A percentile compares a stretch with the other conserved stretches of the same genome.
phyloP scores from a whole-genome alignment of 2,797 vertebrate species.

The Clarias pachynema region DNA sequence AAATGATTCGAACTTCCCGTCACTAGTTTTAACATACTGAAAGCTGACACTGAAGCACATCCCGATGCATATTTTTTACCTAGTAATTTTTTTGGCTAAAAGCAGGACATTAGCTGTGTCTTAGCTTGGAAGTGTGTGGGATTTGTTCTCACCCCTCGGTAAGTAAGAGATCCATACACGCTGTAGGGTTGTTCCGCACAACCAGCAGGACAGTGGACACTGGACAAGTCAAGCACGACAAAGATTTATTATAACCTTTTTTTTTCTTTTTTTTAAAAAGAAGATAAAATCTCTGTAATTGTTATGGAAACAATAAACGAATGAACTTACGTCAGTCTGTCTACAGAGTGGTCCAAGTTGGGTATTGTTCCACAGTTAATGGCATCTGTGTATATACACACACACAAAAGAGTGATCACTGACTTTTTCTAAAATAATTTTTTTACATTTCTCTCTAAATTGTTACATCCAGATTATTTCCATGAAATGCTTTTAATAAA shows the following conservation, averaged over 20 bases:
- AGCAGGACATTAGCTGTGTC: background rate
- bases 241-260: background rate
- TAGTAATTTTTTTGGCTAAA: background rate
- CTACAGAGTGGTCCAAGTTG: constrained; percentile 64
- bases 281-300: too few species aligned
- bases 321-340: constrained; percentile 70
- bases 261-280: background rate
- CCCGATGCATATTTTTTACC: background rate
- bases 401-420: background rate
- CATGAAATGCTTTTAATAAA: background rate
- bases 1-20: too few species aligned
- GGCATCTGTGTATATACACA: constrained; percentile 66
- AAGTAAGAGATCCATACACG: constrained; percentile 70
- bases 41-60: too few species aligned
- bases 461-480: background rate
- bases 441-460: background rate
- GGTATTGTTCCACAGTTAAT: constrained; percentile 66
- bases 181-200: constrained; percentile 65
- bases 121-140: background rate
- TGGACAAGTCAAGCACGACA: constrained; percentile 42
- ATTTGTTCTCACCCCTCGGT: constrained; percentile 71
- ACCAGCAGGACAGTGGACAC: constrained; percentile 76
- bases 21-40: background rate
- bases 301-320: background rate
- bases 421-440: background rate